Evolutionary conservation across 2,888 invertebrate species (phyloP).

Genomic region (Agriopis leucophaearia): DNA sequence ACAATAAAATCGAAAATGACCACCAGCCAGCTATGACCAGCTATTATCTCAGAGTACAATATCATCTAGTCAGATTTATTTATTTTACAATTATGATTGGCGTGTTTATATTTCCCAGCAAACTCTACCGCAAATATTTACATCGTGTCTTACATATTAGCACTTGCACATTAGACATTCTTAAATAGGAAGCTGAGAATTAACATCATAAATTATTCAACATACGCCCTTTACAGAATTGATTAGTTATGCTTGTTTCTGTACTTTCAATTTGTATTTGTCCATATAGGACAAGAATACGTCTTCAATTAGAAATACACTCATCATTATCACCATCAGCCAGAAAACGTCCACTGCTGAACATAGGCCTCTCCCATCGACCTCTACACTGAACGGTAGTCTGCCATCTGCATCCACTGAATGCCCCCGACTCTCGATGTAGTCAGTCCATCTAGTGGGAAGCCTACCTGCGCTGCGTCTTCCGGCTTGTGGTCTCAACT

Average conservation of each 20-base stretch:
- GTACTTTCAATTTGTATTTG: neutral
- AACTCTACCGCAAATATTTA: conserved; percentile 29
- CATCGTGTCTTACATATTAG: conserved; percentile 26
- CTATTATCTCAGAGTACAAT: conserved; percentile 1
- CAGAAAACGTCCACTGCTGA: no score
- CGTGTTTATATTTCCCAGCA: conserved; percentile 18
- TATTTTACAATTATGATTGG: conserved; percentile 21
- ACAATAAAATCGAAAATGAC: neutral
- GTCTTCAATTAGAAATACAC: neutral
- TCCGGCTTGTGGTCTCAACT: no score
- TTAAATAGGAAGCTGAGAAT: conserved; percentile 16
- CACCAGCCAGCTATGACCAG: no score
- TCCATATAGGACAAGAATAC: neutral
- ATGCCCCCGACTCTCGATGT: no score
- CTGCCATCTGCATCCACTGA: no score
- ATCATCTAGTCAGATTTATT: conserved; percentile 13
- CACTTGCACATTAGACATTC: conserved; percentile 21
- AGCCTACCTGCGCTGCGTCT: no score
- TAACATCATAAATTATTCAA: conserved; percentile 12
- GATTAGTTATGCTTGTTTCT: neutral
- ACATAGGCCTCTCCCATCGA: no score
- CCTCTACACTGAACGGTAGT: no score
- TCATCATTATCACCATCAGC: no score
- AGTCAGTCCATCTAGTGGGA: no score
- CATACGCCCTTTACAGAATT: neutral